phyloP scores from a whole-genome alignment of 2,113 vertebrate species.

The Elaphurus davidianus region DNA sequence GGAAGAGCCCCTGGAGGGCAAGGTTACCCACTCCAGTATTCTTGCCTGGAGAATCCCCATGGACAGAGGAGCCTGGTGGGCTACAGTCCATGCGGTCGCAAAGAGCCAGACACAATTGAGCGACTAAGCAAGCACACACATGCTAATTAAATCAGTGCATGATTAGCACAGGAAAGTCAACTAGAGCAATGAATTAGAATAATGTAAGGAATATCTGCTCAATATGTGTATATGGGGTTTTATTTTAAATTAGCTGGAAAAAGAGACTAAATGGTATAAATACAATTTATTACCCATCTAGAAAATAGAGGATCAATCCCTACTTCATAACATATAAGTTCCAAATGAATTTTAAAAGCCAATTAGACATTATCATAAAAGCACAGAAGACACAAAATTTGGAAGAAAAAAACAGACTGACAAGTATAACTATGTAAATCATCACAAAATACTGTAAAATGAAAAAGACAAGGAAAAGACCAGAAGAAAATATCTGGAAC shows the following conservation, averaged over 20 bases:
- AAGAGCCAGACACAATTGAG: neutral
- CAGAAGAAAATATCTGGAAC: neutral
- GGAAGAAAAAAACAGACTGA: neutral
- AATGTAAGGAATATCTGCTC: neutral
- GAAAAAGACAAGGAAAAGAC: neutral
- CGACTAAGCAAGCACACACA: neutral
- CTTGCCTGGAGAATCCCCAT: neutral
- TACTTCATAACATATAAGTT: neutral
- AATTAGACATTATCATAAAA: neutral
- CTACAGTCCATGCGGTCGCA: neutral
- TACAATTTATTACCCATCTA: neutral
- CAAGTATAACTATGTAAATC: neutral
- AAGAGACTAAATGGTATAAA: neutral
- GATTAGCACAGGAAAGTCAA: neutral
- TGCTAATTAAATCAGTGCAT: neutral
- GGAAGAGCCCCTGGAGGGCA: neutral
- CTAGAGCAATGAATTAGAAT: neutral
- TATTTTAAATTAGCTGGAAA: constrained; percentile 9
- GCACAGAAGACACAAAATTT: neutral
- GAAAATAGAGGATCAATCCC: neutral
- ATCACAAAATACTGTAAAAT: neutral
- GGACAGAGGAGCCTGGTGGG: neutral
- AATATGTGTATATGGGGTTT: neutral
- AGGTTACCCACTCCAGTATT: neutral
- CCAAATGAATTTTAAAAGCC: neutral